phyloP scores from a whole-genome alignment of 2,888 invertebrate genomes.

The Dorcus hopei region DNA sequence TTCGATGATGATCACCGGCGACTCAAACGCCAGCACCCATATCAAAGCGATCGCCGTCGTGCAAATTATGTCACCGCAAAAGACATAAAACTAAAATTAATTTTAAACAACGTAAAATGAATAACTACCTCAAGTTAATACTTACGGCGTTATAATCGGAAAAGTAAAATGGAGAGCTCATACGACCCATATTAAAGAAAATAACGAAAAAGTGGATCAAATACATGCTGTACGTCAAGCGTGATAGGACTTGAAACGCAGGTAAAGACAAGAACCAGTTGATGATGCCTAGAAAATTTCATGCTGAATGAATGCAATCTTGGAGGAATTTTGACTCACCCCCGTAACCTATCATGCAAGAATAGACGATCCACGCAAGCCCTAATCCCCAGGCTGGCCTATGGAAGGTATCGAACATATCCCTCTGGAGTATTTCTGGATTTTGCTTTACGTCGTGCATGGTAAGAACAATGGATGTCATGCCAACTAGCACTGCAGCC shows the following conservation, averaged over 20 bases:
- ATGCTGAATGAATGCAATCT: no score
- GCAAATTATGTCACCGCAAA: constrained; percentile 49
- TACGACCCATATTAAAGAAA: constrained; percentile 24
- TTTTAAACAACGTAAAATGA: no score
- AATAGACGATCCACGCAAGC: constrained; percentile 28
- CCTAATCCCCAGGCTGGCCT: constrained; percentile 18
- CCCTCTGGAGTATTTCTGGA: constrained; percentile 8
- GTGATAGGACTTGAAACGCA: constrained; percentile 54
- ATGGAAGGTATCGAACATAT: constrained; percentile 16
- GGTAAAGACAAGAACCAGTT: constrained; percentile 45
- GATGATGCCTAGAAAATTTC: constrained; percentile 51
- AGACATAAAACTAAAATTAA: constrained; percentile 42
- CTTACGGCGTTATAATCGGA: constrained; percentile 35
- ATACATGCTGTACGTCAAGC: constrained; percentile 57
- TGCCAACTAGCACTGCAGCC: constrained; percentile 11
- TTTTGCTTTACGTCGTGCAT: constrained; percentile 12
- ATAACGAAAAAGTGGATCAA: constrained; percentile 51
- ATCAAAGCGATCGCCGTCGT: constrained; percentile 45
- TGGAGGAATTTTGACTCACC: constrained; percentile 14
- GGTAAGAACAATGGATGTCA: constrained; percentile 14
- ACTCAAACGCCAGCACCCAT: constrained; percentile 51
- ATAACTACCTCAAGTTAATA: neutral
- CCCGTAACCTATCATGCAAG: constrained; percentile 25
- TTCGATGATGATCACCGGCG: constrained; percentile 50
- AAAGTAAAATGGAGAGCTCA: constrained; percentile 29